These are phyloP conservation scores for Prostheceraeus crozeri DNA, from an alignment of 2,888 invertebrate genomes.

Conservation along the genomic window DNA sequence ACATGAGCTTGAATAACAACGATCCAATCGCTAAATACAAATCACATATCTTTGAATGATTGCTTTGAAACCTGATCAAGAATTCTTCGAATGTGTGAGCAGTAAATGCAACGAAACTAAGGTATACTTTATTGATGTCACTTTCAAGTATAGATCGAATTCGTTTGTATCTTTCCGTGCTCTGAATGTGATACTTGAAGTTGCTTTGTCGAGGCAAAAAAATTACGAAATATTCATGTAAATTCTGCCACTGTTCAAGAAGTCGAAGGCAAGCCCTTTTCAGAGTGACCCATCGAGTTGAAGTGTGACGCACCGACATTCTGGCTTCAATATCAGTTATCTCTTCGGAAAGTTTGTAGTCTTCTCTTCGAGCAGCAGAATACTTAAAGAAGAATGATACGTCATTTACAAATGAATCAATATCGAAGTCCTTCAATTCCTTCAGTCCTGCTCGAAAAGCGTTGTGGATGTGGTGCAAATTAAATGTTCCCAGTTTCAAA, in stretches of 20 bases:
- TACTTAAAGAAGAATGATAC: constrained; percentile 21
- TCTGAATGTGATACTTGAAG: background rate
- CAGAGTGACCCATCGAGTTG: constrained; percentile 10
- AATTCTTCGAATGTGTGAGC: constrained; percentile 17
- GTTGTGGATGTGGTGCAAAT: constrained; percentile 7
- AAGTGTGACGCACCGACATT: constrained; percentile 4
- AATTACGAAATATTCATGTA: constrained; percentile 19
- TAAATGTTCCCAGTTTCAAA: constrained; percentile 16
- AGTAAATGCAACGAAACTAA: constrained; percentile 18
- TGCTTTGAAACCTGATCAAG: no score
- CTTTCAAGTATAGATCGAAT: constrained; percentile 1
- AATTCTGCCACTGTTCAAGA: constrained; percentile 13
- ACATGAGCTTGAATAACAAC: no score
- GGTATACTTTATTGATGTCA: constrained; percentile 5
- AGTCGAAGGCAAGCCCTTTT: constrained; percentile 4
- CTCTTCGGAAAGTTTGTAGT: constrained; percentile 3
- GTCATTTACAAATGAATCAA: constrained; percentile 13
- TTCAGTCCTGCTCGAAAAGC: constrained; percentile 21
- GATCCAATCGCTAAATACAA: no score
- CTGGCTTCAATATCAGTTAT: constrained; percentile 14
- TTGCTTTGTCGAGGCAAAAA: constrained; percentile 14
- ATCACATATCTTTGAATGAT: no score
- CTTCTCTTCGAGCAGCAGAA: constrained; percentile 10
- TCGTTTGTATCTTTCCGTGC: constrained; percentile 9
- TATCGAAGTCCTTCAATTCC: constrained; percentile 6